These are phyloP conservation scores for Thrips palmi DNA, from an alignment of 1,140 invertebrate species.

Conservation along the genomic window DNA sequence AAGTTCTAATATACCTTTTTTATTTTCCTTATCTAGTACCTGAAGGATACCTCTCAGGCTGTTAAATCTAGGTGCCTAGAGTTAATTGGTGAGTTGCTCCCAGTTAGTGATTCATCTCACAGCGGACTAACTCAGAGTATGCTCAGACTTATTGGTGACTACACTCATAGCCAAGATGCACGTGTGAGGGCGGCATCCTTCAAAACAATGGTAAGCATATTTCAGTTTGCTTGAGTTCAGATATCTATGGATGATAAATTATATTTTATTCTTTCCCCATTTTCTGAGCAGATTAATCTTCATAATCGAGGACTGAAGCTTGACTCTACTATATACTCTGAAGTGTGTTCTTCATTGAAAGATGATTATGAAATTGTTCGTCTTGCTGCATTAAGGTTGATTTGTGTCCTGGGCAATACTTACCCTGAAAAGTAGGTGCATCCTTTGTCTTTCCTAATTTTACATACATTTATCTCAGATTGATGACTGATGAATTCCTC, in stretches of 20 bases:
- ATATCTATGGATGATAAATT: slow-evolving; percentile 5
- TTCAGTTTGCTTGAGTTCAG: neutral
- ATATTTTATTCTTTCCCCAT: slow-evolving; percentile 5
- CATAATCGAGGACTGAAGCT: slow-evolving; percentile 64
- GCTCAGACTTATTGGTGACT: slow-evolving; percentile 51
- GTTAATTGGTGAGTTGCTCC: slow-evolving; percentile 44
- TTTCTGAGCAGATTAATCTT: slow-evolving; percentile 28
- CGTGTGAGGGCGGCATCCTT: slow-evolving; percentile 75
- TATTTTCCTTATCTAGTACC: slow-evolving; percentile 26
- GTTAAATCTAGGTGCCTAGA: slow-evolving; percentile 63
- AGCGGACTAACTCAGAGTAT: slow-evolving; percentile 26
- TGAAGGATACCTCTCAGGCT: slow-evolving; percentile 50
- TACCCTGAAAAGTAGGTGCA: slow-evolving; percentile 66
- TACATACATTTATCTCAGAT: slow-evolving; percentile 13
- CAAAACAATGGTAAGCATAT: slow-evolving; percentile 49
- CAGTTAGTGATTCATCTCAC: too few relatives aligned
- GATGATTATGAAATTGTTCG: slow-evolving; percentile 93
- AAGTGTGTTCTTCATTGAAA: slow-evolving; percentile 60
- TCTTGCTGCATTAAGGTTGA: slow-evolving; percentile 62
- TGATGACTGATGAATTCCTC: slow-evolving; percentile 13
- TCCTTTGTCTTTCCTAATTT: slow-evolving; percentile 14
- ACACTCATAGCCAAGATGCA: slow-evolving; percentile 75
- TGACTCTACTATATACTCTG: slow-evolving; percentile 56
- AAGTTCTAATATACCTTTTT: neutral
- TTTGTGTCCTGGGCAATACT: slow-evolving; percentile 67